These are phyloP conservation scores for Pycnomerus fuliginosus DNA, from an alignment of 2,888 invertebrate species.

Conservation along the genomic window DNA sequence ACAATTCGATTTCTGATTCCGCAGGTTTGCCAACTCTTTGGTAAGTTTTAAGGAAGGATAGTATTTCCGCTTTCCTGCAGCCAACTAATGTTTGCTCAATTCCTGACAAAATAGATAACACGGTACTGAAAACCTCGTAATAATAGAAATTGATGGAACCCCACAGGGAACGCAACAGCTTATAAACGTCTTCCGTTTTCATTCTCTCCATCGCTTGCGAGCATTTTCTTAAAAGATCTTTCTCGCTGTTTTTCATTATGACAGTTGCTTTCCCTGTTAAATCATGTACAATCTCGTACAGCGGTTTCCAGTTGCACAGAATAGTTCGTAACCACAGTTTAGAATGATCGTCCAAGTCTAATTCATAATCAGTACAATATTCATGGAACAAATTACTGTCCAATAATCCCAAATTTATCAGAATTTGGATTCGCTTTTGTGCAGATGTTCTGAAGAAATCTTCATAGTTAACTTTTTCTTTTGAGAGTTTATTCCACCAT, in stretches of 20 bases:
- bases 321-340: constrained; percentile 27
- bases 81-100: constrained; percentile 5
- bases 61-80: constrained; percentile 28
- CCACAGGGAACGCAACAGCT: neutral
- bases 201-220: constrained; percentile 43
- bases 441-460: constrained; percentile 34
- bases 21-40: constrained; percentile 49
- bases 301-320: constrained; percentile 53
- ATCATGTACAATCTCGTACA: constrained; percentile 39
- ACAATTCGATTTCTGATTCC: constrained; percentile 53
- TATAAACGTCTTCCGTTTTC: constrained; percentile 40
- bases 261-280: constrained; percentile 35
- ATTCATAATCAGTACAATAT: constrained; percentile 52
- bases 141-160: constrained; percentile 53
- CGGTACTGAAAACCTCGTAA: constrained; percentile 56
- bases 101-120: constrained; percentile 45
- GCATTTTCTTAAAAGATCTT: constrained; percentile 45
- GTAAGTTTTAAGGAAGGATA: constrained; percentile 46
- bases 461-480: constrained; percentile 27
- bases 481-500: constrained; percentile 42
- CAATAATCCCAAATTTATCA: constrained; percentile 30
- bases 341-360: constrained; percentile 40
- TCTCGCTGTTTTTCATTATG: constrained; percentile 33
- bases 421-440: constrained; percentile 29
- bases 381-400: constrained; percentile 44